These are phyloP conservation scores for Hydractinia symbiolongicarpus DNA, from an alignment of 30 jellyfish, hydroid and myxozoan species.

Conservation along the genomic window DNA sequence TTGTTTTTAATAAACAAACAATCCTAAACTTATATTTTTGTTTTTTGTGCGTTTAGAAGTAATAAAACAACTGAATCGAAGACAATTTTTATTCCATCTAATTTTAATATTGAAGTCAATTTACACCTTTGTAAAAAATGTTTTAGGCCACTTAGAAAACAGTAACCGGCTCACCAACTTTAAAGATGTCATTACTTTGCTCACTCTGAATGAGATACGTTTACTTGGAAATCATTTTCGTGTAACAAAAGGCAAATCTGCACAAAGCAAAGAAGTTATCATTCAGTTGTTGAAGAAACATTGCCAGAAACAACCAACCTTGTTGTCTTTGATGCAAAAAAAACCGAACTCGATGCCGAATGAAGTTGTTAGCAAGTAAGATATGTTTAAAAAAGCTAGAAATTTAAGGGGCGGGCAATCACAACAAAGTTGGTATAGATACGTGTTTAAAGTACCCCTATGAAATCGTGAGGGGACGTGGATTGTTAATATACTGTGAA, in stretches of 20 bases:
- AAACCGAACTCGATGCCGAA: neutral
- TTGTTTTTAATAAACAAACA: no score
- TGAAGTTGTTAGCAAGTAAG: neutral
- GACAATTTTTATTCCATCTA: no score
- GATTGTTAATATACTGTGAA: no score
- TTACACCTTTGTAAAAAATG: neutral
- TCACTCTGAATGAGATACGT: conserved; percentile 60
- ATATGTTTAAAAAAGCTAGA: neutral
- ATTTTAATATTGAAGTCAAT: no score
- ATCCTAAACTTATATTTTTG: no score
- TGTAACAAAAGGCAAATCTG: conserved; percentile 25
- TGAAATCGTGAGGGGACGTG: no score
- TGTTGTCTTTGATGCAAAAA: neutral
- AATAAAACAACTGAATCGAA: no score
- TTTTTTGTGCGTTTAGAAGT: no score
- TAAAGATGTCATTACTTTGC: conserved; percentile 26
- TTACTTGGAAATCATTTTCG: conserved; percentile 40
- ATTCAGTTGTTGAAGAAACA: conserved; percentile 35
- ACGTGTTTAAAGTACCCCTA: no score
- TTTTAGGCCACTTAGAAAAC: conserved; percentile 47
- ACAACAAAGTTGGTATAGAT: no score
- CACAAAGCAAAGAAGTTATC: conserved; percentile 38
- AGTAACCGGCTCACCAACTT: conserved; percentile 24
- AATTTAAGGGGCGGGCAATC: no score
- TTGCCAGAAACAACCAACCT: conserved; percentile 27